Conservation (phyloP, 92 coral and sea anemone genomes). For the Plumapathes pennacea region DNA sequence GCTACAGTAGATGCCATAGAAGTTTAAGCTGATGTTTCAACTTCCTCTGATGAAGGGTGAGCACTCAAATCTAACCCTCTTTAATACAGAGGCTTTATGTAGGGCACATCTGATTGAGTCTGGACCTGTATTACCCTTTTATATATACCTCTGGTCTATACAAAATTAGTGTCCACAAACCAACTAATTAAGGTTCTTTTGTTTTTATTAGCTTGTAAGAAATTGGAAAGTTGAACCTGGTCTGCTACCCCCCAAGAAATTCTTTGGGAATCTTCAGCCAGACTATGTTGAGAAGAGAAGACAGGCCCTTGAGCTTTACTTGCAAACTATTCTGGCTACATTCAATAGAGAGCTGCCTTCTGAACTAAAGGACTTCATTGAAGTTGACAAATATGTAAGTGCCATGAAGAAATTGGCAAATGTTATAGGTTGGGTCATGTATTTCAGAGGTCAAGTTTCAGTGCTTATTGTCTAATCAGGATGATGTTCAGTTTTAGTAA, state of each 20-base stretch:
- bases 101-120: too few relatives aligned
- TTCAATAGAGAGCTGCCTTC: conserved; percentile 73
- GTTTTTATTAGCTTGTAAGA: conserved; percentile 56
- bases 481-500: too few relatives aligned
- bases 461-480: too few relatives aligned
- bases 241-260: conserved; percentile 88
- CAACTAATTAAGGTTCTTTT: not conserved
- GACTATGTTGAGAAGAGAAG: conserved; percentile 86
- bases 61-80: too few relatives aligned
- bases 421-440: not conserved
- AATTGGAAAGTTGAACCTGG: conserved; percentile 38
- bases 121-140: not conserved
- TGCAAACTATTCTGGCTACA: conserved; percentile 49
- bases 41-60: too few relatives aligned
- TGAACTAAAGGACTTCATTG: conserved; percentile 67
- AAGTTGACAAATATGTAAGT: conserved; percentile 87
- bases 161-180: not conserved
- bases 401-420: not conserved
- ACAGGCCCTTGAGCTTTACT: conserved; percentile 63
- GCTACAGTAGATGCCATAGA: too few relatives aligned
- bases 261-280: conserved; percentile 78
- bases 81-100: too few relatives aligned
- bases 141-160: not conserved
- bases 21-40: too few relatives aligned
- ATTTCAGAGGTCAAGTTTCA: not conserved